Conservation (phyloP, 2,113 vertebrate species). For the Xenopus laevis region DNA sequence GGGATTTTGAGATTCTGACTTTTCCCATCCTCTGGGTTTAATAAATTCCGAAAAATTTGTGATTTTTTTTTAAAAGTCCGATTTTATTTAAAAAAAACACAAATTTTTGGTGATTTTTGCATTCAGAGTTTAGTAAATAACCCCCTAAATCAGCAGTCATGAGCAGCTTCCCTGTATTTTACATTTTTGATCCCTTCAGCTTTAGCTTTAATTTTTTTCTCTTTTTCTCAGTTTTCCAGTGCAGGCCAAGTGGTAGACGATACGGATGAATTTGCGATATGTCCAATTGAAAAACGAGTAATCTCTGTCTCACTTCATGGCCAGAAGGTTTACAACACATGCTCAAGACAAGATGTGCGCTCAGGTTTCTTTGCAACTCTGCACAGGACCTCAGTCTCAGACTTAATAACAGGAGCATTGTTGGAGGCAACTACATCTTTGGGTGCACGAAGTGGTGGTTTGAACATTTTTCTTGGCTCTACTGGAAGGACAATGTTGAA, state of each 20-base stretch:
- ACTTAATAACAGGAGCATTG: constrained; percentile 79
- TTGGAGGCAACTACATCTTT: constrained; percentile 84
- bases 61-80: too few species aligned
- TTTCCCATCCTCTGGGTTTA: too few species aligned
- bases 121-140: too few species aligned
- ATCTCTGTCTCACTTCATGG: constrained; percentile 46
- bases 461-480: constrained; percentile 66
- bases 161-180: too few species aligned
- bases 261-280: constrained; percentile 63
- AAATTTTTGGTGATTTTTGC: too few species aligned
- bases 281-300: constrained; percentile 69
- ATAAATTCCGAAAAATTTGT: too few species aligned
- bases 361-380: constrained; percentile 72
- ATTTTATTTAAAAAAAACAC: too few species aligned
- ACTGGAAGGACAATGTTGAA: constrained; percentile 83
- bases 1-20: too few species aligned
- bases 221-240: constrained; percentile 70
- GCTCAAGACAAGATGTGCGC: constrained; percentile 54
- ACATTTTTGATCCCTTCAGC: too few species aligned
- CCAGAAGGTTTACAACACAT: constrained; percentile 48
- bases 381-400: constrained; percentile 74
- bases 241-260: constrained; percentile 63
- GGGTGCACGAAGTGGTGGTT: constrained; percentile 75
- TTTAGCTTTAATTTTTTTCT: constrained; percentile 15
- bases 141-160: too few species aligned